Evolutionary conservation across 2,113 vertebrate species (phyloP), one percentile per base, ranked within the genome.

Genomic region (Columba livia): DNA sequence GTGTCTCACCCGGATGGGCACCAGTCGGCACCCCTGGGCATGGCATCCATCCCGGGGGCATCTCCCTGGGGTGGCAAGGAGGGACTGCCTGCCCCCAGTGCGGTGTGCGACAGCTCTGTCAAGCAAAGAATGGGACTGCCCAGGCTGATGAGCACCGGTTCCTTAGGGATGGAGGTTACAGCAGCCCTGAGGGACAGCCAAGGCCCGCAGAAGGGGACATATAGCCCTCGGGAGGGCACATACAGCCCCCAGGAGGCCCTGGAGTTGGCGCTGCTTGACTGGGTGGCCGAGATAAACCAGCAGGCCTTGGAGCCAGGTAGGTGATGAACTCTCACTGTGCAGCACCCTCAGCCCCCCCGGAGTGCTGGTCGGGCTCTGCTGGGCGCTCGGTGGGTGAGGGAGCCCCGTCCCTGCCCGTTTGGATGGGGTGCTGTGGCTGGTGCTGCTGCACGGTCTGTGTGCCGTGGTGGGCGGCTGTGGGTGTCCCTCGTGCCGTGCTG

Each of bases 181-280:
- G 47, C 40, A 70, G 58, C 54, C 36, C 24, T 3, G 15, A 58
- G 5, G 40, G 57, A 93, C n/a, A 57, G 70, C 74, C 94, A 13
- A 23, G 42, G 29, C 28, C 20, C 29, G 6, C 31, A 72, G 96
- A 65, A 95, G 19, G 77, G 85, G 64, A 97, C 47, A 66, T 99
- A 99, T 96, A 98, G 97, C 92, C 97, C 98, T 12, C 98, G 98
- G 32, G 96, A 95, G 19, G 77, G 84, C 62, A 97, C 47, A 71
- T 99, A 99, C 96, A 98, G 97, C 92, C 97, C 98, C 12, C 98
- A 98, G n/a, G 96, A 97, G 89, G 98, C 98, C 15, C 95, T 99
- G 80, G 98, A 98, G 69, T 75, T 95, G 85, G 98, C 98, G 0
- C 96, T 99, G 67, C 83, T 9, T 6, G 98, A 98, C 89, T 99